Conservation (phyloP, 2,888 invertebrate genomes). For the Leptinotarsa rubiginosa region DNA sequence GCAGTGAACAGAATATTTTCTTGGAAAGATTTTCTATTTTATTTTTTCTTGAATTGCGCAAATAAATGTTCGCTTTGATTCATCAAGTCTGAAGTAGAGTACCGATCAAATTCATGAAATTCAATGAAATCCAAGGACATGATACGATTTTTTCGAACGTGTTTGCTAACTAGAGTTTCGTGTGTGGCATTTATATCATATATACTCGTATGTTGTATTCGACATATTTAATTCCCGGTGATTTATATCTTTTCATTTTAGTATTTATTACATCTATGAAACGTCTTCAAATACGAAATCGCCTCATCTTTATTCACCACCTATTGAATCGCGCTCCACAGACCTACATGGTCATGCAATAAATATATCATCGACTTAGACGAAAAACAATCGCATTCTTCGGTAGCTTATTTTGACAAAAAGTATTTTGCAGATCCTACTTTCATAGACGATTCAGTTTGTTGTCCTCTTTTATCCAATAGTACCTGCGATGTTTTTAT, state of each 20-base stretch:
- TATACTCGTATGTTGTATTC: not conserved
- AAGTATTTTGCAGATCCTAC: slow-evolving; percentile 13
- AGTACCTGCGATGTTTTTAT: not conserved
- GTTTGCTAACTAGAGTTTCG: not conserved
- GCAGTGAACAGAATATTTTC: too few relatives aligned
- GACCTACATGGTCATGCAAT: slow-evolving; percentile 19
- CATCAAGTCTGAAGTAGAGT: not conserved
- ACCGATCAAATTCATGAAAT: slow-evolving; percentile 1
- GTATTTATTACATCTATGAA: slow-evolving; percentile 19
- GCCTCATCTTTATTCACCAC: slow-evolving; percentile 19
- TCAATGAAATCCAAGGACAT: slow-evolving; percentile 5
- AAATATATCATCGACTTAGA: slow-evolving; percentile 20
- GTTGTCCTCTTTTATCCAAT: slow-evolving; percentile 5
- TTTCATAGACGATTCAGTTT: not conserved
- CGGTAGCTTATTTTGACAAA: slow-evolving; percentile 13
- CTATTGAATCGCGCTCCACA: slow-evolving; percentile 11
- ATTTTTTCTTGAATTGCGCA: too few relatives aligned
- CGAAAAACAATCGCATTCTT: slow-evolving; percentile 13
- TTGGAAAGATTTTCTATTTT: too few relatives aligned
- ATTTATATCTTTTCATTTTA: slow-evolving; percentile 7
- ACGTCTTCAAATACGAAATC: slow-evolving; percentile 16
- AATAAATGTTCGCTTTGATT: too few relatives aligned
- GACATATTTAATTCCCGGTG: slow-evolving; percentile 10
- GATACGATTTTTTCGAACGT: slow-evolving; percentile 4
- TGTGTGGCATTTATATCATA: slow-evolving; percentile 4